Base-by-base conservation (phyloP, 2,888 invertebrate genomes). In the Nomada flava region DNA sequence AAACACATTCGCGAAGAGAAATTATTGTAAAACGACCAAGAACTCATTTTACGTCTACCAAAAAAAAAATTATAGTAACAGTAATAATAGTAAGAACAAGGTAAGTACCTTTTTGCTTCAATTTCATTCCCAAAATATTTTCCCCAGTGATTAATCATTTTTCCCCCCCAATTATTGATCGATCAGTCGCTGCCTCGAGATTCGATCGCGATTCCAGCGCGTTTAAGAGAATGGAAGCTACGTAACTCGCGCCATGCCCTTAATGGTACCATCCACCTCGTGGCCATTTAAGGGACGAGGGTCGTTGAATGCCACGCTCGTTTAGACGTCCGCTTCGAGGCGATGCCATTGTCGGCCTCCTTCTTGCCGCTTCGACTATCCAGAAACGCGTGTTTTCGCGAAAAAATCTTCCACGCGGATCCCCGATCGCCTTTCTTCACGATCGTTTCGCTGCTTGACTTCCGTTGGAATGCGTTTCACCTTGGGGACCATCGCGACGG, bases 211-310 rank as follows among this genome's bases (percentile, higher is more conserved):
- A 60, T 53, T 62, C 60, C 15, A 42, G n/a, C 23, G 44, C 23
- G 57, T 29, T 52, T 42, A 18, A 10, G 50, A 65, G 76, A 75
- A 76, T 60, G 72, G 59, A 36, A 26, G 59, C 62, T 42, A 29
- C 23, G 72, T 68, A 70, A 79, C 36, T 62, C 71, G 71, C 75
- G 71, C 64, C 52, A 79, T 82, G 68, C 72, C 79, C 75, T 82
- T 82, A 81, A 76, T 72, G 29, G 81, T 69, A 63, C 59, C 62
- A 57, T 53, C 52, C 47, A 29, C 23, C 63, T 65, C 52, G 55
- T 64, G 69, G 47, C 81, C 82, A 76, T 81, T 76, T 81, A 81
- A 36, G 69, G 76, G 76, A 57, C 64, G 55, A 64, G 63, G 76
- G 11, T 68, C 79, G 52, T 50, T 18, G 44, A 55, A 59, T 69